These are phyloP conservation scores for Drosophila sordidapex DNA, from an alignment of 2,888 invertebrate genomes.

Conservation along the genomic window DNA sequence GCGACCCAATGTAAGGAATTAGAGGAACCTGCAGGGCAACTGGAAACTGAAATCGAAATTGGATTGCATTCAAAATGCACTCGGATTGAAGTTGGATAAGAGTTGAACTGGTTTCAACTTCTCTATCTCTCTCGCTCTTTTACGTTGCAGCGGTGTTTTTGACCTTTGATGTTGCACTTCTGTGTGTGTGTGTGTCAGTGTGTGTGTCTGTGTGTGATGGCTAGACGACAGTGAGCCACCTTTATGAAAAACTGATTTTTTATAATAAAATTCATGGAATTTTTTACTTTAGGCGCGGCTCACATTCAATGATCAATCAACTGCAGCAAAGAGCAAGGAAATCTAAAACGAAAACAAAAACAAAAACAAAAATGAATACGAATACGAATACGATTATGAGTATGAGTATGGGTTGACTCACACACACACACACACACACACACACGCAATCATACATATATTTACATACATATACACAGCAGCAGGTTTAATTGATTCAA, in stretches of 20 bases:
- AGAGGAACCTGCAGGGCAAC: slow-evolving; percentile 45
- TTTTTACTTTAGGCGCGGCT: slow-evolving; percentile 70
- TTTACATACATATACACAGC: slow-evolving; percentile 17
- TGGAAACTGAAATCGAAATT: slow-evolving; percentile 56
- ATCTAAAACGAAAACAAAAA: slow-evolving; percentile 36
- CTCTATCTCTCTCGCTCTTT: not conserved
- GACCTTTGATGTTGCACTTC: slow-evolving; percentile 57
- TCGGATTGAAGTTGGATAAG: slow-evolving; percentile 43
- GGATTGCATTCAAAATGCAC: slow-evolving; percentile 45
- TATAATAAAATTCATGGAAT: slow-evolving; percentile 75
- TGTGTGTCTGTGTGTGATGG: slow-evolving; percentile 16
- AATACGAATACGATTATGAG: slow-evolving; percentile 34
- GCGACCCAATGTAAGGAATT: slow-evolving; percentile 42
- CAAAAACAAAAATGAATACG: slow-evolving; percentile 38
- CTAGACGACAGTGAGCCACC: slow-evolving; percentile 41
- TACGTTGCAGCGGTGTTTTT: slow-evolving; percentile 46
- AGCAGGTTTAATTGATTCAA: slow-evolving; percentile 73
- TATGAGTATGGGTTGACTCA: slow-evolving; percentile 55
- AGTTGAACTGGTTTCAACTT: slow-evolving; percentile 44
- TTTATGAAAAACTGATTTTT: slow-evolving; percentile 66
- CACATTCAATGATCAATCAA: slow-evolving; percentile 70
- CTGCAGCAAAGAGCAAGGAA: slow-evolving; percentile 59
- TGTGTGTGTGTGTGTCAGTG: slow-evolving; percentile 13
- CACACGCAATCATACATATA: slow-evolving; percentile 9
- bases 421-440: slow-evolving; percentile 35